Conservation (phyloP, 2,113 vertebrate genomes). For the Xyliphius kryptos region DNA sequence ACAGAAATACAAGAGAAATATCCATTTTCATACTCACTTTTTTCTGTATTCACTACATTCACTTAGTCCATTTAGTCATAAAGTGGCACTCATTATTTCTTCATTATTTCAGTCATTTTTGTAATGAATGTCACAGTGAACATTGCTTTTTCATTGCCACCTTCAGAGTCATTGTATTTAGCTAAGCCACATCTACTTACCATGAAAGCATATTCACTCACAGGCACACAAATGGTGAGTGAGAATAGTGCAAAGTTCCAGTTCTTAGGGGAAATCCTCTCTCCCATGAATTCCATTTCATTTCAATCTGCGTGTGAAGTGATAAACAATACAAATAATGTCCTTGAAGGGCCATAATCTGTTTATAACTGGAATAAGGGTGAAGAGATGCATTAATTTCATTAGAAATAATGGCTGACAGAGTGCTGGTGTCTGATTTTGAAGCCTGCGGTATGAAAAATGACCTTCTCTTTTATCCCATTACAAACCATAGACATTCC, state of each 20-base stretch:
- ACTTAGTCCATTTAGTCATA: constrained; percentile 55
- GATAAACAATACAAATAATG: constrained; percentile 63
- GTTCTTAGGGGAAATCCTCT: constrained; percentile 43
- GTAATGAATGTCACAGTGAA: constrained; percentile 5
- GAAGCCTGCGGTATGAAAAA: constrained; percentile 45
- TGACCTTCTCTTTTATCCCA: constrained; percentile 48
- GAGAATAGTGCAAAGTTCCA: constrained; percentile 29
- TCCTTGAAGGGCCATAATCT: constrained; percentile 60
- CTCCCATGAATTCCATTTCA: constrained; percentile 56
- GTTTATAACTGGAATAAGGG: constrained; percentile 48
- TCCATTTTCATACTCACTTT: too few relatives aligned
- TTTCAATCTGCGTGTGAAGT: constrained; percentile 58
- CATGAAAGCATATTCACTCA: background rate
- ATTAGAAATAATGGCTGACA: constrained; percentile 55
- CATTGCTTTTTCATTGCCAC: background rate
- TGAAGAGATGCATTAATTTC: constrained; percentile 57
- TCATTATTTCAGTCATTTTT: constrained; percentile 37
- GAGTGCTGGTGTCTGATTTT: constrained; percentile 52
- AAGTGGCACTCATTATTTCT: constrained; percentile 49
- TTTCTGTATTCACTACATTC: constrained; percentile 49
- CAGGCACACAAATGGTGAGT: background rate
- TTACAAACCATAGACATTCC: constrained; percentile 56
- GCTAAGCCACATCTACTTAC: background rate
- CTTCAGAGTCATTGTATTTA: background rate
- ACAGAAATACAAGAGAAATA: too few relatives aligned